Percentiles rank a stretch among this genome's conserved stretches.
phyloP scores from a whole-genome alignment of 1,140 invertebrate species.

The Probaryconus sp. region DNA sequence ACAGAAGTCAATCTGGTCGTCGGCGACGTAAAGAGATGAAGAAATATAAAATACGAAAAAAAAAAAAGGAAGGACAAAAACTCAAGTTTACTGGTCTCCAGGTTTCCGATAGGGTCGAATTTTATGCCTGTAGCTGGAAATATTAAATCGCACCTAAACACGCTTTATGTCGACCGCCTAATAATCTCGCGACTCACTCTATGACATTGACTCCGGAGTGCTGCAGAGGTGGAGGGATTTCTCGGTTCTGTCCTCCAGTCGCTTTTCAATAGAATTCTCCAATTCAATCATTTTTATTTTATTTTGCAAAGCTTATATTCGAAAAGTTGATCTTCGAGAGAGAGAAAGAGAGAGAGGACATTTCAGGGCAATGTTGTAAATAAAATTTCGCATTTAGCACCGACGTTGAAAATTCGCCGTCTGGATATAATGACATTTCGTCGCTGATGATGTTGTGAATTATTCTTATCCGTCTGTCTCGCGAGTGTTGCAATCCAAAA shows the following conservation, averaged over 20 bases:
- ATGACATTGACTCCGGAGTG: constrained; percentile 28
- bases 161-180: constrained; percentile 70
- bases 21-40: constrained; percentile 50
- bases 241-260: not conserved
- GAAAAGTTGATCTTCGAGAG: constrained; percentile 7
- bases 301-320: too few relatives aligned
- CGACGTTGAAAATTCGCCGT: too few relatives aligned
- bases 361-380: not conserved
- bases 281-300: not conserved
- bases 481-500: not conserved
- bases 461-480: not conserved
- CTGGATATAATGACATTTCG: not conserved
- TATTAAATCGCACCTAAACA: constrained; percentile 74
- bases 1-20: constrained; percentile 39
- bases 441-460: not conserved
- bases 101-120: constrained; percentile 63
- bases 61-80: constrained; percentile 15
- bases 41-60: constrained; percentile 54
- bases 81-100: constrained; percentile 22
- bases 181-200: constrained; percentile 66
- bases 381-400: not conserved
- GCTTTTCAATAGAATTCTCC: not conserved
- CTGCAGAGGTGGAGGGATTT: constrained; percentile 1
- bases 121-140: constrained; percentile 72
- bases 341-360: too few relatives aligned